phyloP scores from a whole-genome alignment of 2,113 vertebrate species.

The Oenanthe melanoleuca region DNA sequence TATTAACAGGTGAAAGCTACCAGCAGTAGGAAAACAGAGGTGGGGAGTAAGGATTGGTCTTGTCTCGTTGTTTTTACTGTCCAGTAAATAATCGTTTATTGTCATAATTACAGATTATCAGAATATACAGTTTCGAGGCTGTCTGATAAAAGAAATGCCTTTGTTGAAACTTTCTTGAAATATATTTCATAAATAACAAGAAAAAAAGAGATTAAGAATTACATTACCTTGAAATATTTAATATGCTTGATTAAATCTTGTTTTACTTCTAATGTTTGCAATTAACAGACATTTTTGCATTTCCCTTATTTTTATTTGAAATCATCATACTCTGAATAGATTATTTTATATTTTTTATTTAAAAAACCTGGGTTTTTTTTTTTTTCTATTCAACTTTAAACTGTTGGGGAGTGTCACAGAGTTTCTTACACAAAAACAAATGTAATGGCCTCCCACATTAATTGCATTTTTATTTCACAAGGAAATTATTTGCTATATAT shows the following conservation, averaged over 20 bases:
- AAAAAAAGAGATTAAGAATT: background rate
- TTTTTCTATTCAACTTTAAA: background rate
- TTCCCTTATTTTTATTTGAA: background rate
- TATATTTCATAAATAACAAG: background rate
- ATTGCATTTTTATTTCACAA: background rate
- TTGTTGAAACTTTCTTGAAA: background rate
- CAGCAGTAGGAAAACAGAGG: background rate
- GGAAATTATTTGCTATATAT: background rate
- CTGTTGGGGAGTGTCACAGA: accelerated
- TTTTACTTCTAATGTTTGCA: background rate
- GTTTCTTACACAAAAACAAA: background rate
- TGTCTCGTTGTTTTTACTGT: background rate
- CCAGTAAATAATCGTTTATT: background rate
- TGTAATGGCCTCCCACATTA: background rate
- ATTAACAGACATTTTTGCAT: background rate
- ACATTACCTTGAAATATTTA: background rate
- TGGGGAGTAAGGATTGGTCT: background rate
- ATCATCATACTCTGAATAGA: background rate
- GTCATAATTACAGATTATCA: background rate
- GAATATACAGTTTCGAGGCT: background rate
- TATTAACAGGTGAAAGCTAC: background rate
- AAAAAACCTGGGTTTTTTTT: background rate
- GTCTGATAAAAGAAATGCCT: background rate
- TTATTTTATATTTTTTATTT: background rate
- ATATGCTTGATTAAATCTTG: background rate